Evolutionary conservation across 2,113 vertebrate genomes (phyloP).

Genomic region (Oryzias celebensis): DNA sequence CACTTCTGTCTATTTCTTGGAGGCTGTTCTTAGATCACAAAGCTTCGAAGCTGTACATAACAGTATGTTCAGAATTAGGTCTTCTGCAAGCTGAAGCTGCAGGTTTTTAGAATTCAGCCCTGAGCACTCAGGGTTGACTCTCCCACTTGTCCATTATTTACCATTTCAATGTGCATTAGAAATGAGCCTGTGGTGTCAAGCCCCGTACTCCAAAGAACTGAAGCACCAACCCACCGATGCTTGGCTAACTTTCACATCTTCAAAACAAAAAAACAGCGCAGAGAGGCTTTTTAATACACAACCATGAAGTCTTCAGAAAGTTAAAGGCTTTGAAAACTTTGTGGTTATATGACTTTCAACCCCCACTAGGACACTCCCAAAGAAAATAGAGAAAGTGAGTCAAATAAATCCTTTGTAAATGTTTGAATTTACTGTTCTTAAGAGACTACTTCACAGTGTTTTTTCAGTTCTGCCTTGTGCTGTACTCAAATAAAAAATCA

Average conservation of each 20-base stretch:
- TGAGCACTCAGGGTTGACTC: slow-evolving; percentile 15
- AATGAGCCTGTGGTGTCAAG: slow-evolving; percentile 19
- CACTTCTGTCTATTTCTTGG: too few species aligned
- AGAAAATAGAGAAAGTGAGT: too few species aligned
- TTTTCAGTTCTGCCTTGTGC: too few species aligned
- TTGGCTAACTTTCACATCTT: slow-evolving; percentile 18
- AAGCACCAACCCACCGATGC: slow-evolving; percentile 12
- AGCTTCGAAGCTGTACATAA: too few species aligned
- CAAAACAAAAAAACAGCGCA: neutral
- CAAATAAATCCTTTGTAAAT: too few species aligned
- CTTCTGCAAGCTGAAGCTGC: slow-evolving; percentile 22
- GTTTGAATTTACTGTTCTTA: too few species aligned
- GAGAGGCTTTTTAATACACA: neutral
- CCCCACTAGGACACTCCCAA: neutral
- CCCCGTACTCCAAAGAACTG: neutral
- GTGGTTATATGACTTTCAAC: slow-evolving; percentile 16
- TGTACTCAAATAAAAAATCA: too few species aligned
- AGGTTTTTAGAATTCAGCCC: slow-evolving; percentile 34
- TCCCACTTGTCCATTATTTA: slow-evolving; percentile 50
- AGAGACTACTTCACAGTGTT: too few species aligned
- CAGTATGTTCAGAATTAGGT: slow-evolving; percentile 13
- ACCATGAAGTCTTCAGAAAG: neutral
- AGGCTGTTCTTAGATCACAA: too few species aligned
- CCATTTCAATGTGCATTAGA: slow-evolving; percentile 13
- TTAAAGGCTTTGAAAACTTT: slow-evolving; percentile 24